These are phyloP conservation scores for Aleiodes sp. DNA, from an alignment of 1,140 invertebrate species.

Conservation along the genomic window DNA sequence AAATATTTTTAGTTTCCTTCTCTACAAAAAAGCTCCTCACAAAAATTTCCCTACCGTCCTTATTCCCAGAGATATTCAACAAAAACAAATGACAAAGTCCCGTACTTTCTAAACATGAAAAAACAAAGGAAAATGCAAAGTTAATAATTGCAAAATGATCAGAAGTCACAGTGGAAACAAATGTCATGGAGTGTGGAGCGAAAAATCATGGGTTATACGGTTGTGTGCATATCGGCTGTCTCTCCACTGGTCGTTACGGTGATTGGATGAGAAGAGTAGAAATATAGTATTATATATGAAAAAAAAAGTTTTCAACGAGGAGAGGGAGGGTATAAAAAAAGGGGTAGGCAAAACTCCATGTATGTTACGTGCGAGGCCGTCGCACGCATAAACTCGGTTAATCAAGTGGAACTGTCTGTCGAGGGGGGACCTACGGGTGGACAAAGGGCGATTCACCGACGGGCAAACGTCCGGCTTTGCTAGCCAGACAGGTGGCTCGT, in stretches of 20 bases:
- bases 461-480: slow-evolving; percentile 3
- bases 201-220: background rate
- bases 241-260: background rate
- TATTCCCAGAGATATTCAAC: too few relatives aligned
- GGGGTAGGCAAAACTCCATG: slow-evolving; percentile 10
- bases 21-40: too few relatives aligned
- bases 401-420: slow-evolving; percentile 62
- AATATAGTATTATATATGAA: slow-evolving; percentile 2
- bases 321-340: background rate
- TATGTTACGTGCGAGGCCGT: slow-evolving; percentile 34
- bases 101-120: too few relatives aligned
- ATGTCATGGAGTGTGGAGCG: background rate
- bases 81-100: too few relatives aligned
- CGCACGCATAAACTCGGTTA: slow-evolving; percentile 60
- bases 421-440: slow-evolving; percentile 34
- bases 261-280: slow-evolving; percentile 6
- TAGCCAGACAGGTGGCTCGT: slow-evolving; percentile 21
- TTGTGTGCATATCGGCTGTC: slow-evolving; percentile 9
- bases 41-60: too few relatives aligned
- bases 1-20: too few relatives aligned
- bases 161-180: background rate
- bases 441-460: slow-evolving; percentile 36
- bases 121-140: background rate
- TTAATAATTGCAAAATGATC: background rate
- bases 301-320: background rate